These are phyloP conservation scores for Oreonectes daqikongensis DNA, from an alignment of 2,797 vertebrate species.

Conservation along the genomic window DNA sequence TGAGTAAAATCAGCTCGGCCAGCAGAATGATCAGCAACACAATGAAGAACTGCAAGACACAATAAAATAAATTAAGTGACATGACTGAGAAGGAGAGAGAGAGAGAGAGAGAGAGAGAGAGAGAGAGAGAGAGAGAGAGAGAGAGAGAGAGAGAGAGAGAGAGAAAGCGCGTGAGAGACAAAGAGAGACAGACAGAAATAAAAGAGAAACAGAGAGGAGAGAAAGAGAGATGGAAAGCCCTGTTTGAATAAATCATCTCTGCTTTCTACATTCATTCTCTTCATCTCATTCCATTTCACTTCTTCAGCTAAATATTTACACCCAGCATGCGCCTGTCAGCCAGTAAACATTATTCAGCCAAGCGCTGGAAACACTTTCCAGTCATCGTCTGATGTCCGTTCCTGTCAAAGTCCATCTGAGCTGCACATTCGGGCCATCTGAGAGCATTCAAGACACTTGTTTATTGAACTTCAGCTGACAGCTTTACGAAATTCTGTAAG, in stretches of 20 bases:
- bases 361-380: slow-evolving; percentile 62
- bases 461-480: slow-evolving; percentile 54
- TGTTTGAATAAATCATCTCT: slow-evolving; percentile 48
- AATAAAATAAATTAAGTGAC: slow-evolving; percentile 19
- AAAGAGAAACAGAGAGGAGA: slow-evolving; percentile 17
- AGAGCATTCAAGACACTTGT: slow-evolving; percentile 54
- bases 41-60: slow-evolving; percentile 89
- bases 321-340: slow-evolving; percentile 58
- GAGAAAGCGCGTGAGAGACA: slow-evolving; percentile 14
- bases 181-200: slow-evolving; percentile 41
- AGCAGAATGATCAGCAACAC: slow-evolving; percentile 94
- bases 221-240: slow-evolving; percentile 21
- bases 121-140: slow-evolving; percentile 6
- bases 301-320: slow-evolving; percentile 67
- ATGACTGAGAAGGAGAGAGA: background rate
- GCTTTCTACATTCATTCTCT: slow-evolving; percentile 28
- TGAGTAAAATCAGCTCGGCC: slow-evolving; percentile 92
- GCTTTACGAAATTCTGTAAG: slow-evolving; percentile 45
- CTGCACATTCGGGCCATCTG: slow-evolving; percentile 50
- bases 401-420: slow-evolving; percentile 59
- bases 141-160: background rate
- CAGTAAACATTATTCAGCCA: slow-evolving; percentile 58
- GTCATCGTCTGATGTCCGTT: slow-evolving; percentile 59
- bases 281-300: slow-evolving; percentile 41
- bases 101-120: slow-evolving; percentile 14